Evolutionary conservation across 2,888 invertebrate species (phyloP).

Genomic region (Ormia ochracea): DNA sequence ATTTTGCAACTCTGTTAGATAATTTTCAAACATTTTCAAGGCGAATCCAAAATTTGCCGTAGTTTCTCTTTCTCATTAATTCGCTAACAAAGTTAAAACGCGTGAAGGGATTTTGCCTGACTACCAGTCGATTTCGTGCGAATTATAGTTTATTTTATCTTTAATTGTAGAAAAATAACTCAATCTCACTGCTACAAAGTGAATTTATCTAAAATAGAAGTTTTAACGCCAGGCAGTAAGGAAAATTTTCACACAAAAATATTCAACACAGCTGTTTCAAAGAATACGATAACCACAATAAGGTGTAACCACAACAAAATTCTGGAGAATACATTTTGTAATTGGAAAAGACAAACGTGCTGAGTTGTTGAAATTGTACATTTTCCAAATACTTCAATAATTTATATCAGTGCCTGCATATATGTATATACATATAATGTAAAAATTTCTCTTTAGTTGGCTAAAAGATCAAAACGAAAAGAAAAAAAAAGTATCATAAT

Average conservation of each 20-base stretch:
- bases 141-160: conserved; percentile 19
- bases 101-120: conserved; percentile 32
- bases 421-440: too few species aligned
- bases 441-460: conserved; percentile 31
- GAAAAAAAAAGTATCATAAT: neutral
- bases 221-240: neutral
- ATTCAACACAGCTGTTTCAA: conserved; percentile 13
- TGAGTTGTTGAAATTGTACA: neutral
- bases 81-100: conserved; percentile 49
- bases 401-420: too few species aligned
- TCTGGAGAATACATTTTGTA: conserved; percentile 34
- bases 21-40: too few species aligned
- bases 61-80: conserved; percentile 20
- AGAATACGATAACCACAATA: neutral
- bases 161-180: conserved; percentile 8
- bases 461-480: neutral
- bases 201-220: neutral
- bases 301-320: conserved; percentile 18
- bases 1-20: conserved; percentile 4
- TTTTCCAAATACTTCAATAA: neutral
- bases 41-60: conserved; percentile 24
- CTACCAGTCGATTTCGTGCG: conserved; percentile 27
- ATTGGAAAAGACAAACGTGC: conserved; percentile 12
- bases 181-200: neutral
- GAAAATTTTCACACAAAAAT: conserved; percentile 36